Base-by-base conservation (phyloP, 1,140 invertebrate genomes). In the Atta colombica region DNA sequence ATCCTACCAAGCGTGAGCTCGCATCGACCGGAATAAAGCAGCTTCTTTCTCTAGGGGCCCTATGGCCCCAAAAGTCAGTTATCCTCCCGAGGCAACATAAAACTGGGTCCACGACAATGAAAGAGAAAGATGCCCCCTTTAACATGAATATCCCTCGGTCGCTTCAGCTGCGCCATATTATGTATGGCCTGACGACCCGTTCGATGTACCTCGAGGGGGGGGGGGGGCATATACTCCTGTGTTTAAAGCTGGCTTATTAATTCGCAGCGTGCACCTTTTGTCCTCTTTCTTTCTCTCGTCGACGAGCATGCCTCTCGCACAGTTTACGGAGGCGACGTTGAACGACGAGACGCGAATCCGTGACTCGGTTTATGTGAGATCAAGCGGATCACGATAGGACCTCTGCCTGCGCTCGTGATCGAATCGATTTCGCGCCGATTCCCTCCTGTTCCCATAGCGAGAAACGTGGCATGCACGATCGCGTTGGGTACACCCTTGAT, bases 211-310 rank as follows among this genome's bases (percentile, higher is more conserved):
- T 87, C 90, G 87, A 90, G 88, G 92, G 89, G 87, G 77, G 88
- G 92, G 89, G 87, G 77, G 77, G 71, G 71, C 60, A 72, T 89
- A 85, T 88, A 60, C 63, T 71, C 16, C 87, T 85, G 74, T 89
- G 90, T 90, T 91, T 87, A 89, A 92, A 94, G 91, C 90, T 89
- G 90, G 94, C 93, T 94, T 94, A 95, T 95, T 95, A 95, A 95
- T 94, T 94, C 94, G 93, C 91, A 92, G 90, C 93, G 89, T 92
- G 93, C 88, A 88, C 89, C 87, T 91, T 93, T 92, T 89, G 87
- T 91, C 85, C 84, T 74, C 80, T 49, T 80, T 58, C 31, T 35
- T 68, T 25, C 18, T 28, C 18, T 14, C 18, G 14, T 12, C 28
- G 71, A 25, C 35, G 18, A 35, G 21, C 25, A 45, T 1, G 16